Base-by-base conservation (phyloP, 2,888 invertebrate species). In the Nipponacmea schrenckii region DNA sequence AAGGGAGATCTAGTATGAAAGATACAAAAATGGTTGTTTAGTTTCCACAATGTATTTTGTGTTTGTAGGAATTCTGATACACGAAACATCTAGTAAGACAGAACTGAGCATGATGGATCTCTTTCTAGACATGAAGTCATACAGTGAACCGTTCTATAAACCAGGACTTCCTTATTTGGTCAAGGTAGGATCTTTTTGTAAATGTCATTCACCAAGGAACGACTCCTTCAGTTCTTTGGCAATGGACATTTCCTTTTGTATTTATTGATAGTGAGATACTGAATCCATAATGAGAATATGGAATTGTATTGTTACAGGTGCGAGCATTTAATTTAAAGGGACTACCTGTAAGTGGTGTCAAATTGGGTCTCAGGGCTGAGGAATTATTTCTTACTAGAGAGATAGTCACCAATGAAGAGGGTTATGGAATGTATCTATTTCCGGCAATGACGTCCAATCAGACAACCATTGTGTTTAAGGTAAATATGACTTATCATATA, bases 101-200 rank as follows among this genome's bases (percentile, higher is more conserved):
- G 12, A 10, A 10, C 10, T 56, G 2, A 56, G 56, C 14, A 24
- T 56, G 24, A 56, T 56, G 56, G 56, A 56, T 56, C 24, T 56
- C 20, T 56, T 56, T 56, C 15, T 56, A 20, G 68, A 68, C 24
- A 46, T 68, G 7, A 50, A 56, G 7, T n/a, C 68, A n/a, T 39
- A 68, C 12, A 31, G 50, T 17, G 20, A 62, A 24, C 50, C 50
- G 20, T 68, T 68, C 39, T 68, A 56, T 39, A 68, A 68, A 68
- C 68, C 68, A 4, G 56, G 50, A 24, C 24, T 68, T 27, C 68
- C 68, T 26, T 68, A 39, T 39, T 39, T 56, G n/a, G 39, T 68
- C 44, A 46, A 62, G 68, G 46, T 68, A 20, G 62, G n/a, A 15
- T 50, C 3, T 31, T 39, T 39, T 39, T 5, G 8, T 8, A 39